Conservation (phyloP, 2,113 vertebrate genomes). For the Rallus limicola region DNA sequence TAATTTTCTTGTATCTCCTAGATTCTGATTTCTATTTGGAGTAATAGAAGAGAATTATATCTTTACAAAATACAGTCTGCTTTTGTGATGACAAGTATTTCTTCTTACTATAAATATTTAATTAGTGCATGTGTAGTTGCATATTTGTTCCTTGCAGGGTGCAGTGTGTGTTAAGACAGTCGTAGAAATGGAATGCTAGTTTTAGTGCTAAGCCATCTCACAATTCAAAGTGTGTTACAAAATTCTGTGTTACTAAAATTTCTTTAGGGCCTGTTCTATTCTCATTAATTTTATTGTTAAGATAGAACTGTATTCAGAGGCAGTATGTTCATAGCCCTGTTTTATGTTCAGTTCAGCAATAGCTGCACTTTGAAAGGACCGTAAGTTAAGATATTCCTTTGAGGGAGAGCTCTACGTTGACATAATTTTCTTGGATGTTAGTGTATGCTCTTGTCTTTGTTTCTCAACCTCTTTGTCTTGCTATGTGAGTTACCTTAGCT, state of each 20-base stretch:
- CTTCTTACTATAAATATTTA: not conserved
- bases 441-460: rapidly evolving
- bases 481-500: not conserved
- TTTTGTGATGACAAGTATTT: not conserved
- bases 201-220: not conserved
- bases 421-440: not conserved
- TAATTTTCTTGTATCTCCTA: not conserved
- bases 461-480: not conserved
- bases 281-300: not conserved
- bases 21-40: not conserved
- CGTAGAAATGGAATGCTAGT: not conserved
- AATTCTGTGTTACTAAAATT: not conserved
- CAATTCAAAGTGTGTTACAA: not conserved
- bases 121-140: not conserved
- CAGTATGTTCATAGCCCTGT: not conserved
- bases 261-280: not conserved
- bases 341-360: not conserved
- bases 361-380: not conserved
- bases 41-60: not conserved
- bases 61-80: not conserved
- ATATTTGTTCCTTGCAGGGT: not conserved
- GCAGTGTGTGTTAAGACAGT: not conserved
- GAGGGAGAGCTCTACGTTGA: not conserved
- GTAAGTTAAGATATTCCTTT: not conserved
- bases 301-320: not conserved